Evolutionary conservation across 2,888 invertebrate species (phyloP).

Genomic region (Vandiemenella viatica): DNA sequence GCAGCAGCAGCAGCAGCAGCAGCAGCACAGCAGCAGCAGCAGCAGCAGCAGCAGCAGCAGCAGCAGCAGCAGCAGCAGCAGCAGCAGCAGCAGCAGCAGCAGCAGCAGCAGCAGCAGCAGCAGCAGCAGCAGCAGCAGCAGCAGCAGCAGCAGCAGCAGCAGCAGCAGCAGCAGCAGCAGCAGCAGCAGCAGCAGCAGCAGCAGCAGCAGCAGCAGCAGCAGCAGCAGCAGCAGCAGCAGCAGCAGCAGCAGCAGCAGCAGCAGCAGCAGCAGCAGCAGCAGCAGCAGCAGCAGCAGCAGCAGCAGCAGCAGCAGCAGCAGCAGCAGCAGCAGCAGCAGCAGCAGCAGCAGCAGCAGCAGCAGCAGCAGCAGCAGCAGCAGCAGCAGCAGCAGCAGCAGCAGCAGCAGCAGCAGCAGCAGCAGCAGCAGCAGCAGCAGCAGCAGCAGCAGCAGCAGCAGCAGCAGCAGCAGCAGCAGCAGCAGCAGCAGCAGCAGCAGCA

Average conservation of each 20-base stretch:
- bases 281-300: background rate
- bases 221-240: background rate
- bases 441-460: background rate
- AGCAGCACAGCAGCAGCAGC: too few relatives aligned
- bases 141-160: background rate
- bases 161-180: background rate
- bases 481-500: background rate
- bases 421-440: background rate
- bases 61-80: too few relatives aligned
- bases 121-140: background rate
- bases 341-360: background rate
- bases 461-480: background rate
- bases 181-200: background rate
- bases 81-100: background rate
- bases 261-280: background rate
- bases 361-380: background rate
- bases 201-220: background rate
- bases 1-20: background rate
- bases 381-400: background rate
- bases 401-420: background rate
- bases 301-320: background rate
- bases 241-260: background rate
- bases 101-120: background rate
- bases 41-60: too few relatives aligned
- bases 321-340: background rate